phyloP scores from a whole-genome alignment of 1,140 invertebrate genomes.

The Lamellibrachia luymesi region DNA sequence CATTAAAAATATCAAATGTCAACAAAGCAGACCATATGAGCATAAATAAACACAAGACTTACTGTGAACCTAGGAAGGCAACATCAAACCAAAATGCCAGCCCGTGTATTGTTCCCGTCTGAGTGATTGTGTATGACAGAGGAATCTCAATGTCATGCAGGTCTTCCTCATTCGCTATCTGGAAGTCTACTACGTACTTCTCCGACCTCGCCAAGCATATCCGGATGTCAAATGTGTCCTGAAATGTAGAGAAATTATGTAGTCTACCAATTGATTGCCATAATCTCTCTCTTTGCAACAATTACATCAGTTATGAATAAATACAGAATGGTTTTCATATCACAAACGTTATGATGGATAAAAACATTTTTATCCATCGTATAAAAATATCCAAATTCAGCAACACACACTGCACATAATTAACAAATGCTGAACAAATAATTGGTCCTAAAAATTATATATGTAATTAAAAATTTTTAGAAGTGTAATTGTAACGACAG shows the following conservation, averaged over 20 bases:
- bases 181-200: conserved; percentile 93
- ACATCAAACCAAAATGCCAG: conserved; percentile 99
- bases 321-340: too few relatives aligned
- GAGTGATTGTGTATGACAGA: conserved; percentile 86
- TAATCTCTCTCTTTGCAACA: too few relatives aligned
- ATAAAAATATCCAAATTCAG: too few relatives aligned
- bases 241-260: conserved; percentile 31
- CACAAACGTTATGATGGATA: too few relatives aligned
- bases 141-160: conserved; percentile 95
- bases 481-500: too few relatives aligned
- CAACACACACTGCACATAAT: too few relatives aligned
- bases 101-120: conserved; percentile 94
- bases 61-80: conserved; percentile 87
- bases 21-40: conserved; percentile 12
- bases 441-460: background rate
- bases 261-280: background rate
- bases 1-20: conserved; percentile 21
- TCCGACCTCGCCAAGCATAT: conserved; percentile 96
- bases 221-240: conserved; percentile 96
- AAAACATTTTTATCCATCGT: too few relatives aligned
- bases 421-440: background rate
- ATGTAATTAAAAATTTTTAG: background rate
- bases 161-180: conserved; percentile 88
- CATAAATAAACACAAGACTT: conserved; percentile 27
- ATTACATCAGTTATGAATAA: too few relatives aligned